phyloP scores from a whole-genome alignment of 2,888 invertebrate genomes.

The Amiota mariae region DNA sequence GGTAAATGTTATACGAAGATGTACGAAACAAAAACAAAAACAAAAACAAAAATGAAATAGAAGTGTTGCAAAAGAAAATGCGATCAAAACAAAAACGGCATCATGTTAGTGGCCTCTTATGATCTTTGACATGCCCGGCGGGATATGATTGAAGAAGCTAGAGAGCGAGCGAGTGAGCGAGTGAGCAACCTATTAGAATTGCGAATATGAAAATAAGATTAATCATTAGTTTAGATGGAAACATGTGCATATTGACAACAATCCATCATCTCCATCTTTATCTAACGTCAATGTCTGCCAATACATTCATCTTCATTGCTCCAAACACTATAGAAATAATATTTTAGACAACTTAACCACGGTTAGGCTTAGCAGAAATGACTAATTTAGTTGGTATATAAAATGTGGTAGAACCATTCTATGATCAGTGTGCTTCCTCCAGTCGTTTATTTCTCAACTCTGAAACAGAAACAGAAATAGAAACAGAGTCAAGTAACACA shows the following conservation, averaged over 20 bases:
- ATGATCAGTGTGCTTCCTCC: constrained; percentile 56
- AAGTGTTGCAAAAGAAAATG: neutral
- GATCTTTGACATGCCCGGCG: constrained; percentile 42
- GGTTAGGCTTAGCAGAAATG: neutral
- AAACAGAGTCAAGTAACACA: neutral
- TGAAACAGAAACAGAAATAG: constrained; percentile 18
- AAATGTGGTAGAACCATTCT: constrained; percentile 41
- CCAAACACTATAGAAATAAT: neutral
- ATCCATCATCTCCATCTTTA: constrained; percentile 17
- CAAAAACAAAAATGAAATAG: constrained; percentile 10
- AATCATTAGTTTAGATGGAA: constrained; percentile 30
- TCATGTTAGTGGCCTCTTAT: constrained; percentile 12
- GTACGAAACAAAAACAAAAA: neutral
- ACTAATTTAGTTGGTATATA: constrained; percentile 49
- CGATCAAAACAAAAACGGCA: neutral
- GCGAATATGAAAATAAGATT: constrained; percentile 2
- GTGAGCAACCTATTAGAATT: too few relatives aligned
- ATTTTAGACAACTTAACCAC: neutral
- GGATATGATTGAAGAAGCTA: constrained; percentile 15
- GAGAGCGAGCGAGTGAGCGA: too few relatives aligned
- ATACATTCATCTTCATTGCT: neutral
- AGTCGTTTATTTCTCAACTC: constrained; percentile 35
- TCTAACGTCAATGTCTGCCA: neutral
- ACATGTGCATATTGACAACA: neutral
- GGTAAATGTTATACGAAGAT: too few relatives aligned